Evolutionary conservation across 2,113 vertebrate species (phyloP).

Genomic region (Lamprologus speciosus): DNA sequence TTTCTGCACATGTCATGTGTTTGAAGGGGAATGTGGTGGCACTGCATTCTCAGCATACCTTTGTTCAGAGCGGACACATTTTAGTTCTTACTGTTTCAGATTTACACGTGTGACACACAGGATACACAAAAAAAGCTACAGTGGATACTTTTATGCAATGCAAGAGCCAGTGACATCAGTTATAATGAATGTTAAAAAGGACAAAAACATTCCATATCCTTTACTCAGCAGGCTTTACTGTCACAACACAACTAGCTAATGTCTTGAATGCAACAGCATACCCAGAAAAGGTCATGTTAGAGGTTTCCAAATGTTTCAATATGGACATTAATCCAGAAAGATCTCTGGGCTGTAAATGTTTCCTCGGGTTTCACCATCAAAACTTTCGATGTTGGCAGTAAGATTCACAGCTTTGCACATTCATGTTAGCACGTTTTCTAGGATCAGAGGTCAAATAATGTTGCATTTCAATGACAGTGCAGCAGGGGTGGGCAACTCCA

Average conservation of each 20-base stretch:
- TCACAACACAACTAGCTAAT: background rate
- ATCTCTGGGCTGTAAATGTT: background rate
- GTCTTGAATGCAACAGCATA: background rate
- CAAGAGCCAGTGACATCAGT: background rate
- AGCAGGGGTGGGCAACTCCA: background rate
- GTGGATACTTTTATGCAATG: background rate
- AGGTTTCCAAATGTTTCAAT: background rate
- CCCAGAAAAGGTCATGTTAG: background rate
- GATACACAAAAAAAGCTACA: background rate
- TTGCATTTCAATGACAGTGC: background rate
- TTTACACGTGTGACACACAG: background rate
- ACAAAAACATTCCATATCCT: background rate
- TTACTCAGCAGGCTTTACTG: background rate
- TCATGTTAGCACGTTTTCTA: background rate
- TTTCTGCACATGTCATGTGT: background rate
- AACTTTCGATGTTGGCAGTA: background rate
- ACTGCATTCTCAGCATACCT: conserved; percentile 36
- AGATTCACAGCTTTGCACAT: background rate
- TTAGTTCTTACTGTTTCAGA: background rate
- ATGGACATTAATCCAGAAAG: background rate
- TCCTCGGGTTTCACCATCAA: background rate
- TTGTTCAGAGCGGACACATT: background rate
- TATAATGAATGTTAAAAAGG: background rate
- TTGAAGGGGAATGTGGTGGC: conserved; percentile 36
- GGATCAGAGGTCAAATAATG: background rate